Conservation (phyloP, 2,888 invertebrate species). For the Meghimatium bilineatum region DNA sequence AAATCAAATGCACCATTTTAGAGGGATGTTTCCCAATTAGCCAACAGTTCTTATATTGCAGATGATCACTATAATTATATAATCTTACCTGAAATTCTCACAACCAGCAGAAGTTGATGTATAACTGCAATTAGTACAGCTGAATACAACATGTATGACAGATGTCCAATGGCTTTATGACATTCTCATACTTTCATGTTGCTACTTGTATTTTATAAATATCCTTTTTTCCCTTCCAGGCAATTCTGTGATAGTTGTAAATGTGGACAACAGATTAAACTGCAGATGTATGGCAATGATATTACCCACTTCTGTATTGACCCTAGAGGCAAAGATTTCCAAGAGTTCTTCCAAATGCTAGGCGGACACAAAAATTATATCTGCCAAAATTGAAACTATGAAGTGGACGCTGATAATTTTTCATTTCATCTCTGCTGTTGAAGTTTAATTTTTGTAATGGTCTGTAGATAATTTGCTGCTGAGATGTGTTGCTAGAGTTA, state of each 20-base stretch:
- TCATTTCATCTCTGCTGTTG: background rate
- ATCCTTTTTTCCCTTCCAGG: background rate
- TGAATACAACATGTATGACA: too few relatives aligned
- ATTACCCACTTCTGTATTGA: background rate
- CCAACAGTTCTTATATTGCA: too few relatives aligned
- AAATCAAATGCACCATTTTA: too few relatives aligned
- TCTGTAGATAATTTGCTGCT: background rate
- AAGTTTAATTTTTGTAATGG: background rate
- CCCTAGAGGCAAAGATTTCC: background rate
- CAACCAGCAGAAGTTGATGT: too few relatives aligned
- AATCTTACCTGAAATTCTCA: too few relatives aligned
- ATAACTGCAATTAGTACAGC: too few relatives aligned
- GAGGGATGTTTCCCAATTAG: too few relatives aligned
- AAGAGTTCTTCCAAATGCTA: conserved; percentile 3
- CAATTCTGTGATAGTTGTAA: conserved; percentile 24
- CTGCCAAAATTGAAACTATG: background rate
- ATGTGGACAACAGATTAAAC: background rate
- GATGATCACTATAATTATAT: too few relatives aligned
- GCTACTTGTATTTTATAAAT: background rate
- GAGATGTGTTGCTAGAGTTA: background rate
- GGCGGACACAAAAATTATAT: background rate
- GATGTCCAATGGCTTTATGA: background rate
- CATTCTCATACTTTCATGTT: background rate
- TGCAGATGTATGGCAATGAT: background rate
- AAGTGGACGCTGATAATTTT: background rate